These are phyloP conservation scores for Heliconius nattereri DNA, from an alignment of 1,140 invertebrate species.

Conservation along the genomic window DNA sequence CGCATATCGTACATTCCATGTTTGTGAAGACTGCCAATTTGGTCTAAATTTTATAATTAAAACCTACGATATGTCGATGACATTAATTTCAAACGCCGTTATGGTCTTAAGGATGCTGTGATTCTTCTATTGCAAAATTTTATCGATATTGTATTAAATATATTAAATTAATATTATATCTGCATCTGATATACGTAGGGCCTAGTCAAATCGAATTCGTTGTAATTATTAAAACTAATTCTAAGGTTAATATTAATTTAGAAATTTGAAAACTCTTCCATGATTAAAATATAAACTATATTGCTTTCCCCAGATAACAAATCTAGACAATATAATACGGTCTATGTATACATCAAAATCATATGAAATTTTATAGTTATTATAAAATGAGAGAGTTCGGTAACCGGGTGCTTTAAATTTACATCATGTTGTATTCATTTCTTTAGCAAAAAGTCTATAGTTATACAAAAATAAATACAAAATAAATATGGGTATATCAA, in stretches of 20 bases:
- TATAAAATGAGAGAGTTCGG: slow-evolving; percentile 78
- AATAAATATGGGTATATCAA: slow-evolving; percentile 30
- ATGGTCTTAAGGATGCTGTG: slow-evolving; percentile 80
- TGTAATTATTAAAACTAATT: slow-evolving; percentile 71
- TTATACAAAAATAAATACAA: slow-evolving; percentile 47
- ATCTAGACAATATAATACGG: slow-evolving; percentile 74
- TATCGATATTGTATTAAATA: slow-evolving; percentile 69
- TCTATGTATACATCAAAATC: slow-evolving; percentile 69
- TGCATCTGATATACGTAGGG: slow-evolving; percentile 76
- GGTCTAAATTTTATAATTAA: slow-evolving; percentile 81
- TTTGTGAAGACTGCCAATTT: slow-evolving; percentile 81
- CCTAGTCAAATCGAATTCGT: slow-evolving; percentile 76
- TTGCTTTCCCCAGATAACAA: slow-evolving; percentile 68
- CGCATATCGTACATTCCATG: slow-evolving; percentile 81
- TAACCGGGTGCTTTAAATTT: slow-evolving; percentile 80
- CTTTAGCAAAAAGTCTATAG: slow-evolving; percentile 72
- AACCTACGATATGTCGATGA: slow-evolving; percentile 77
- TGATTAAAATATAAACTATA: slow-evolving; percentile 53
- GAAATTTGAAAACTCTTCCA: slow-evolving; percentile 76
- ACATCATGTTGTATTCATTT: slow-evolving; percentile 78
- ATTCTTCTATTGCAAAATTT: slow-evolving; percentile 81
- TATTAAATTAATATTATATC: slow-evolving; percentile 69
- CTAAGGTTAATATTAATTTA: slow-evolving; percentile 68
- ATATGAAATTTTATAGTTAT: slow-evolving; percentile 74
- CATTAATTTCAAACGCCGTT: slow-evolving; percentile 77